These are phyloP conservation scores for Lucilia sericata DNA, from an alignment of 1,140 invertebrate species.

Conservation along the genomic window DNA sequence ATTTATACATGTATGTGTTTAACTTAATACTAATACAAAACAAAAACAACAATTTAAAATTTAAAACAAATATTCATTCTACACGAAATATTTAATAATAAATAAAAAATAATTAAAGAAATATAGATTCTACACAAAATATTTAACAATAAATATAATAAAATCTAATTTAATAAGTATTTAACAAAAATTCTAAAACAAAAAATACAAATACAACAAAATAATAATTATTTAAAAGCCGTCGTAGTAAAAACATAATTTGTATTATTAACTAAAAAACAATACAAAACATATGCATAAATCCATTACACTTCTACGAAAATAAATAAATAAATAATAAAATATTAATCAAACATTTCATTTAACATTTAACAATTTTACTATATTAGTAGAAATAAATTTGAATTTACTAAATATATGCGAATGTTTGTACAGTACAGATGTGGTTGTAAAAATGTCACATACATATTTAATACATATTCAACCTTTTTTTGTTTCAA, in stretches of 20 bases:
- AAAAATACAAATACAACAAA: neutral
- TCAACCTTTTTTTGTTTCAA: no score
- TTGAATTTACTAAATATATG: neutral
- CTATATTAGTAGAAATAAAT: constrained; percentile 39
- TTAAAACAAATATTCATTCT: no score
- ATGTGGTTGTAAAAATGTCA: neutral
- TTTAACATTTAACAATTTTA: constrained; percentile 30
- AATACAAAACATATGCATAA: neutral
- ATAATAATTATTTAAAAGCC: neutral
- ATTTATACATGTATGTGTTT: neutral
- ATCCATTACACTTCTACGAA: neutral
- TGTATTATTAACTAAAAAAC: neutral
- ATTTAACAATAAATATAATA: no score
- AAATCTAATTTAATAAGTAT: neutral
- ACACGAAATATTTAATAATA: no score
- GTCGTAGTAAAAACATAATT: neutral
- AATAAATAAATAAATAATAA: neutral
- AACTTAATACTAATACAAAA: constrained; percentile 9
- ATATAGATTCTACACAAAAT: no score
- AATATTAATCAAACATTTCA: neutral
- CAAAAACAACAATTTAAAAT: constrained; percentile 14
- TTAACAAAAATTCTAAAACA: neutral
- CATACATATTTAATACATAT: no score
- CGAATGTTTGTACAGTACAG: neutral
- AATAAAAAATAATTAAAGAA: neutral